phyloP scores from a whole-genome alignment of 2,888 invertebrate genomes.

The Hypena proboscidalis region DNA sequence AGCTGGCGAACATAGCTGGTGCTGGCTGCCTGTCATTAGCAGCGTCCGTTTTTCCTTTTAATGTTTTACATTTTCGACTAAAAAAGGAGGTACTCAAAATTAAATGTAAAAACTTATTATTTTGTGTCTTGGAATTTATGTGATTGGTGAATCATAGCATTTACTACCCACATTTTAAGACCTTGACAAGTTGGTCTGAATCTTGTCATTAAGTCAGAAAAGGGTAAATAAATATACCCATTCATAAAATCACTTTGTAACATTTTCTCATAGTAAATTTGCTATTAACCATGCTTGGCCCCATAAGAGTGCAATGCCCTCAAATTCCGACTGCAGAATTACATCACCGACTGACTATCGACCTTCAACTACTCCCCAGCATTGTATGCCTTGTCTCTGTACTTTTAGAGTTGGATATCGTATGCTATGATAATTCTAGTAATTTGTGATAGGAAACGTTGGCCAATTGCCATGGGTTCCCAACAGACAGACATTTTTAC shows the following conservation, averaged over 20 bases:
- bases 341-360: slow-evolving; percentile 45
- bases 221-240: no score
- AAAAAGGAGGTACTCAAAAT: no score
- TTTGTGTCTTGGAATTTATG: no score
- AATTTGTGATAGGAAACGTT: slow-evolving; percentile 47
- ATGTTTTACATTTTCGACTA: neutral
- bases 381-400: slow-evolving; percentile 23
- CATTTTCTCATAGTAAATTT: no score
- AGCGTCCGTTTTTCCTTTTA: neutral
- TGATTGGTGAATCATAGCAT: no score
- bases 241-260: no score
- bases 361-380: slow-evolving; percentile 38
- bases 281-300: slow-evolving; percentile 33
- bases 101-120: no score
- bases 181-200: no score
- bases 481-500: neutral
- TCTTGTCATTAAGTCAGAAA: no score
- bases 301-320: slow-evolving; percentile 44
- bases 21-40: neutral
- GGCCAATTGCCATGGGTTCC: slow-evolving; percentile 52
- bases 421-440: slow-evolving; percentile 8
- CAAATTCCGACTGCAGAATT: slow-evolving; percentile 43
- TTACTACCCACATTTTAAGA: no score
- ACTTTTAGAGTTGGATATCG: slow-evolving; percentile 42
- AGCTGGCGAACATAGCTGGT: slow-evolving; percentile 6